Evolutionary conservation across 1,140 invertebrate species (phyloP).

Genomic region (Galleria mellonella): DNA sequence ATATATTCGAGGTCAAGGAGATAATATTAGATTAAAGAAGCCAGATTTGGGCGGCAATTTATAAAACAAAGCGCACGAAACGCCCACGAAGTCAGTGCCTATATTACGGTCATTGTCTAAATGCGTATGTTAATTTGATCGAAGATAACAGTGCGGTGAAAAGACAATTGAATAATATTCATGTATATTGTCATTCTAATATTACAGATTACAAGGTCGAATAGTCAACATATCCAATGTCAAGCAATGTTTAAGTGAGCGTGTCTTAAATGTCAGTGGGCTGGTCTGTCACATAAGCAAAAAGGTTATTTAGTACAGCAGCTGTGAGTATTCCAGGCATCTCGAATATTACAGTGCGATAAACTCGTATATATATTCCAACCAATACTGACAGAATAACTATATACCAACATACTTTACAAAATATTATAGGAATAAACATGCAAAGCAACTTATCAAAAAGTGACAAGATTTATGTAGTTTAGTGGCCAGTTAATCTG

Average conservation of each 20-base stretch:
- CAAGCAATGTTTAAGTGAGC: slow-evolving; percentile 23
- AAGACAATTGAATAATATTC: slow-evolving; percentile 21
- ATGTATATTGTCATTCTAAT: slow-evolving; percentile 17
- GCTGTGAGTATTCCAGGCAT: not conserved
- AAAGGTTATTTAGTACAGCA: slow-evolving; percentile 18
- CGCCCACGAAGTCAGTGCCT: slow-evolving; percentile 6
- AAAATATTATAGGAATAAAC: not conserved
- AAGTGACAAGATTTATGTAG: not conserved
- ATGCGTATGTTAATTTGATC: slow-evolving; percentile 25
- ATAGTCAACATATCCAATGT: slow-evolving; percentile 29
- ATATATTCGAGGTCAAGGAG: slow-evolving; percentile 1
- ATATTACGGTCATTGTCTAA: slow-evolving; percentile 17
- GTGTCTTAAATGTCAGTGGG: slow-evolving; percentile 46
- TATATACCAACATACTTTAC: no score
- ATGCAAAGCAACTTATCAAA: not conserved
- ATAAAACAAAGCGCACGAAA: slow-evolving; percentile 6
- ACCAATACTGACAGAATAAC: no score
- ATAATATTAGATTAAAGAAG: slow-evolving; percentile 5
- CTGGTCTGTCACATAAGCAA: slow-evolving; percentile 16
- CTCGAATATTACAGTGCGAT: no score
- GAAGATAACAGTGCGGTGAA: slow-evolving; percentile 16
- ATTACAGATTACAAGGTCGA: slow-evolving; percentile 20
- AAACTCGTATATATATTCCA: no score
- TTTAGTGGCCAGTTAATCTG: slow-evolving; percentile 4
- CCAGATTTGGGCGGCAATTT: slow-evolving; percentile 5